Evolutionary conservation across 1,140 invertebrate species (phyloP).

Genomic region (Aphaenogaster rudis): DNA sequence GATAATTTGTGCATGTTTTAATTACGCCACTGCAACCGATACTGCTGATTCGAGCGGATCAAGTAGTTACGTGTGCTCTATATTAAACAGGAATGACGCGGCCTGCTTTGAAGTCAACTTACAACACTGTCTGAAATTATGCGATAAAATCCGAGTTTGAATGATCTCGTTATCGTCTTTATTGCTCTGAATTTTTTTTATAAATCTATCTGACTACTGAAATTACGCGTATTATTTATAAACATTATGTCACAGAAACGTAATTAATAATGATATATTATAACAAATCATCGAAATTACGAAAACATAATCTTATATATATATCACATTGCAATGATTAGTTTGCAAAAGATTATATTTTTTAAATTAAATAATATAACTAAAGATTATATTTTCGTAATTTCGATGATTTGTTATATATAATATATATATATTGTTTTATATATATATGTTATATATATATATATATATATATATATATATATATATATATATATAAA

Average conservation of each 20-base stretch:
- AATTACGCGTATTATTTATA: background rate
- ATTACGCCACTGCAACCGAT: conserved; percentile 35
- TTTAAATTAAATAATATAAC: too few species aligned
- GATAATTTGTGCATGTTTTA: background rate
- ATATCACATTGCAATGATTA: too few species aligned
- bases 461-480: too few species aligned
- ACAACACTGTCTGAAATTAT: conserved; percentile 7
- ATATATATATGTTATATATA: too few species aligned
- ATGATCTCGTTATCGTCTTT: conserved; percentile 4
- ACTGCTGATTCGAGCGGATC: conserved; percentile 17
- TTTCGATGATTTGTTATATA: too few species aligned
- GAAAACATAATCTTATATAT: background rate
- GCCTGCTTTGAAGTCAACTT: conserved; percentile 29
- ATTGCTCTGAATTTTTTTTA: background rate
- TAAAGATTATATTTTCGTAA: too few species aligned
- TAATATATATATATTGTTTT: too few species aligned
- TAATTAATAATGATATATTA: background rate
- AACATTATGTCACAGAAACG: background rate
- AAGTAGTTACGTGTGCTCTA: conserved; percentile 51
- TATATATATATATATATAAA: background rate
- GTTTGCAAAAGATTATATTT: too few species aligned
- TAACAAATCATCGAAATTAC: background rate
- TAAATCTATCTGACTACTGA: background rate
- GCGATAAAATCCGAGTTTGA: background rate
- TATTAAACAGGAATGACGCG: conserved; percentile 47